These are phyloP conservation scores for Emys orbicularis DNA, from an alignment of 2,797 vertebrate species.

Conservation along the genomic window DNA sequence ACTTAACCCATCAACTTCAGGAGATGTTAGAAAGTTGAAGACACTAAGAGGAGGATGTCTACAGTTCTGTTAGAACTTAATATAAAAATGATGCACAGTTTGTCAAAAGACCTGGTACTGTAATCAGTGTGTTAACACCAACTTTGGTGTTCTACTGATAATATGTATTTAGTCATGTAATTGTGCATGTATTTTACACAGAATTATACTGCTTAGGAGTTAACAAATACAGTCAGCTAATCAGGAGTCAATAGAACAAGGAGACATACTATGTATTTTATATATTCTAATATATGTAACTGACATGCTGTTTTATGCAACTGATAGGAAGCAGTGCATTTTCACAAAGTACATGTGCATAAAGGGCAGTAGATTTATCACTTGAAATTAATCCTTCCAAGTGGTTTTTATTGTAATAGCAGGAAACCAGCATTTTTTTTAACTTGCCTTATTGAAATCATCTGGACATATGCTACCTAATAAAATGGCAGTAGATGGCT, in stretches of 20 bases:
- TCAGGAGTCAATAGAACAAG: not conserved
- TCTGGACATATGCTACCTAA: conserved; percentile 79
- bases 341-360: conserved; percentile 68
- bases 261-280: not conserved
- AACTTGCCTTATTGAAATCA: conserved; percentile 80
- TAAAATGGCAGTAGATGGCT: conserved; percentile 69
- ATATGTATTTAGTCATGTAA: not conserved
- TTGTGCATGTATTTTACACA: not conserved
- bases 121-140: not conserved
- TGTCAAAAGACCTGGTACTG: not conserved
- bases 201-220: not conserved
- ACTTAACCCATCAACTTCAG: not conserved
- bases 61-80: not conserved
- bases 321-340: conserved; percentile 56
- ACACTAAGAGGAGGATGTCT: not conserved
- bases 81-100: not conserved
- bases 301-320: not conserved
- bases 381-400: conserved; percentile 78
- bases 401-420: conserved; percentile 77
- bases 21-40: not conserved
- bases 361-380: conserved; percentile 76
- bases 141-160: not conserved
- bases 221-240: not conserved
- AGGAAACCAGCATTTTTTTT: conserved; percentile 70
- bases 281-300: not conserved